Conservation (phyloP, 2,797 vertebrate species). For the Adelosebastes latens region DNA sequence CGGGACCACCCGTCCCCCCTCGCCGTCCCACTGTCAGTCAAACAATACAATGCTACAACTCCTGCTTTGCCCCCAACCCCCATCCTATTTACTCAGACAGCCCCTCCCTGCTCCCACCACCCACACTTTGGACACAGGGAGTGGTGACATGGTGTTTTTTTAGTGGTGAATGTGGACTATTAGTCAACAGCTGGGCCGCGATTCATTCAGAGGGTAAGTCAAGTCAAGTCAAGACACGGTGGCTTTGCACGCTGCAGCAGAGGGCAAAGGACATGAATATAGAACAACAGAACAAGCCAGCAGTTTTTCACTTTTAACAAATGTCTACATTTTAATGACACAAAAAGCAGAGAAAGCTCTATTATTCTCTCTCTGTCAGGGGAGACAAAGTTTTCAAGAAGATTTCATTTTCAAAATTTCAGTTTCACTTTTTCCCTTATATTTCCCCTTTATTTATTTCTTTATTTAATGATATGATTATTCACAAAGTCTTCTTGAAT, state of each 20-base stretch:
- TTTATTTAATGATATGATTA: not conserved
- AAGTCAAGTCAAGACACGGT: slow-evolving; percentile 60
- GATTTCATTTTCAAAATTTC: not conserved
- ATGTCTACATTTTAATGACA: not conserved
- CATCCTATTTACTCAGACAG: slow-evolving; percentile 60
- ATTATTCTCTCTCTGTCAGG: not conserved
- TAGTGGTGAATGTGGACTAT: slow-evolving; percentile 62
- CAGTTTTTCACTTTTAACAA: not conserved
- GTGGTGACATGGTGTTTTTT: slow-evolving; percentile 69
- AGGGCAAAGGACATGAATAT: slow-evolving; percentile 15
- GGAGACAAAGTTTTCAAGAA: not conserved
- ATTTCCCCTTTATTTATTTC: not conserved
- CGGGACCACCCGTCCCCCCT: slow-evolving; percentile 65
- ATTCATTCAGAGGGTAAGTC: slow-evolving; percentile 49
- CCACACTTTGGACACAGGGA: slow-evolving; percentile 68
- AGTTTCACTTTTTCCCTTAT: not conserved
- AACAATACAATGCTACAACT: slow-evolving; percentile 66
- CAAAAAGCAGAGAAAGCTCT: not conserved
- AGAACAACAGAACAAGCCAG: not conserved
- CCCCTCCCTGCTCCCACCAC: slow-evolving; percentile 54
- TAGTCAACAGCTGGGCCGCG: slow-evolving; percentile 70
- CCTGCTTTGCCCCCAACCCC: slow-evolving; percentile 40
- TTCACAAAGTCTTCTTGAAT: not conserved
- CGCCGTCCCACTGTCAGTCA: slow-evolving; percentile 69
- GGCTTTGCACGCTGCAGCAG: slow-evolving; percentile 34